Base-by-base conservation (phyloP, 2,797 vertebrate genomes). In the Bradypus variegatus region DNA sequence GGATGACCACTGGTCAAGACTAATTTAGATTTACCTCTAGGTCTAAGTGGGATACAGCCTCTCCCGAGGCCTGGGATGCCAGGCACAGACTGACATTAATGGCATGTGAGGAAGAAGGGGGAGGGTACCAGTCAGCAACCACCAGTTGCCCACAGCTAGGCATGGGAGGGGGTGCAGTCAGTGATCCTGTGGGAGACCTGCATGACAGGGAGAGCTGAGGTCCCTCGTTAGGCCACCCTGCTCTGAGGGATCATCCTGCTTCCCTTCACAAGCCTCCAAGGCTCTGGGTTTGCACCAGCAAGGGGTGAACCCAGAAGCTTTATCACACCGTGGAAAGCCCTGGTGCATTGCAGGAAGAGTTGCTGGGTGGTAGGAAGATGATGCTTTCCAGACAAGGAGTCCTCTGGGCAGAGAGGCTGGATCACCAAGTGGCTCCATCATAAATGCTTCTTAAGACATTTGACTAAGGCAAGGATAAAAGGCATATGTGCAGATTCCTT, bases 141-240 rank as follows among this genome's bases (percentile, higher is more conserved):
- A 53, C 38, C 21, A 5, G 3, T 41, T 36, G 27, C 70, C 53
- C 64, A 58, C 4, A 38, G 7, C 7, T 8, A 23, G 33, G 27
- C 45, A 8, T 6, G 14, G 2, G 19, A 73, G 21, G 23, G 23
- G 11, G 5, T 18, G 29, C 18, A 53, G 29, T 41, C 7, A 4
- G 12, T 16, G 1, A 23, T 27, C 31, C 33, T n/a, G 7, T 3
- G 19, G 50, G 12, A 27, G 1, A 25, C 23, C 18, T 14, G 6
- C 27, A 48, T 6, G 2, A 18, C 18, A 31, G 55, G 31, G 3
- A 41, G 23, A 48, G 12, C 31, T 76, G 38, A 79, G 36, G 3
- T 25, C 41, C 62, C 50, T 48, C 3, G 4, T n/a, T 16, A 1
- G 7, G 27, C 19, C 19, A 8, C 27, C 13, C 33, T 15, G 18